These are phyloP conservation scores for Tupaia chinensis DNA, from an alignment of 2,113 vertebrate species.

Conservation along the genomic window DNA sequence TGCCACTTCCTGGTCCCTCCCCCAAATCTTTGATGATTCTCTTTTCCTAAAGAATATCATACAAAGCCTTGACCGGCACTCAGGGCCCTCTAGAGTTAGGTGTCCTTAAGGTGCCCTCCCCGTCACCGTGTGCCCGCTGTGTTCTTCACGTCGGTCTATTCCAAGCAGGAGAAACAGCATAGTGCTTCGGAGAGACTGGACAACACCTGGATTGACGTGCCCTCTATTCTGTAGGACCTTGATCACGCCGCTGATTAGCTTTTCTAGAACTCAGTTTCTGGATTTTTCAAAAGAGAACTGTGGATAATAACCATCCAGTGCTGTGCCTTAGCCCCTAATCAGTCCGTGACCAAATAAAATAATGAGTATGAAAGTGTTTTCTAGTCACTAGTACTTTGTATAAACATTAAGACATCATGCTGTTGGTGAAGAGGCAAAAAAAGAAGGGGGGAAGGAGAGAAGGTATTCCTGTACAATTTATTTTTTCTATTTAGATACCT, in stretches of 20 bases:
- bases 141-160: neutral
- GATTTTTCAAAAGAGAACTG: neutral
- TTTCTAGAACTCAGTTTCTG: neutral
- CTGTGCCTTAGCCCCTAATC: neutral
- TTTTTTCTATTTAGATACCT: neutral
- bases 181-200: neutral
- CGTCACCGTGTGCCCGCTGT: accelerated
- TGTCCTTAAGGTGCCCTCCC: neutral
- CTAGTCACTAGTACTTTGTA: neutral
- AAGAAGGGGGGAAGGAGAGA: neutral
- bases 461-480: neutral
- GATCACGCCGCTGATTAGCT: neutral
- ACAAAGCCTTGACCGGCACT: neutral
- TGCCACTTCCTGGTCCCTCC: too few relatives aligned
- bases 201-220: neutral
- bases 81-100: neutral
- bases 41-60: neutral
- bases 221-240: neutral
- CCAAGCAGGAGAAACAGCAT: neutral
- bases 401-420: too few relatives aligned
- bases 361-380: neutral
- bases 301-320: neutral
- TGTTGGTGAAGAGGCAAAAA: neutral
- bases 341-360: neutral
- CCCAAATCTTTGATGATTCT: neutral